A percentile compares a stretch with the other conserved stretches of the same genome.
Conservation (phyloP, 2,797 vertebrate species). For the Enteromius argenteus region DNA sequence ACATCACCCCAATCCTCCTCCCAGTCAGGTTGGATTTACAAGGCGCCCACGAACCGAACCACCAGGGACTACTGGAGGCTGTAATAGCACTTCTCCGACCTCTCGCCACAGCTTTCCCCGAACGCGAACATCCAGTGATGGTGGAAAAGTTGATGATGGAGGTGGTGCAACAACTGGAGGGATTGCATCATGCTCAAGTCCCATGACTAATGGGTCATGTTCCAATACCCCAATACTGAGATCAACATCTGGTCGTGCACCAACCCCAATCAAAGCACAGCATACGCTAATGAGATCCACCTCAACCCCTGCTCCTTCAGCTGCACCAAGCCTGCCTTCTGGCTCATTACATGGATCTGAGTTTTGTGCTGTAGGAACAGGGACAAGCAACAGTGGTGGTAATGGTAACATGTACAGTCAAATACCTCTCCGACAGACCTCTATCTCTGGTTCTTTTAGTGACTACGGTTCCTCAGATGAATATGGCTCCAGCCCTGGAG, state of each 20-base stretch:
- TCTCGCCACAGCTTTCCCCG: constrained; percentile 75
- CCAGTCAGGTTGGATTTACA: constrained; percentile 83
- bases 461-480: constrained; percentile 87
- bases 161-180: constrained; percentile 55
- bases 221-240: constrained; percentile 79
- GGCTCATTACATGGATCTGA: constrained; percentile 79
- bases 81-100: constrained; percentile 79
- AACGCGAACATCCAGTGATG: constrained; percentile 78
- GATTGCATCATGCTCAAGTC: constrained; percentile 69
- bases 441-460: constrained; percentile 80
- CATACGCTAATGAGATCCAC: constrained; percentile 78
- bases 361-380: constrained; percentile 66
- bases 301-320: constrained; percentile 77
- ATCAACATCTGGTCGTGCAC: constrained; percentile 77
- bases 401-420: constrained; percentile 72
- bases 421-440: constrained; percentile 69
- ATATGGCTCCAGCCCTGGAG: constrained; percentile 84
- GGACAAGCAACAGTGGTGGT: constrained; percentile 54
- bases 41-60: constrained; percentile 80
- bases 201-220: constrained; percentile 76
- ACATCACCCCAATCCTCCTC: constrained; percentile 80
- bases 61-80: constrained; percentile 66
- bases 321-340: constrained; percentile 74
- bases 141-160: constrained; percentile 74
- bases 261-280: constrained; percentile 73